phyloP scores from a whole-genome alignment of 2,113 vertebrate genomes.

The Microcebus griseorufus region DNA sequence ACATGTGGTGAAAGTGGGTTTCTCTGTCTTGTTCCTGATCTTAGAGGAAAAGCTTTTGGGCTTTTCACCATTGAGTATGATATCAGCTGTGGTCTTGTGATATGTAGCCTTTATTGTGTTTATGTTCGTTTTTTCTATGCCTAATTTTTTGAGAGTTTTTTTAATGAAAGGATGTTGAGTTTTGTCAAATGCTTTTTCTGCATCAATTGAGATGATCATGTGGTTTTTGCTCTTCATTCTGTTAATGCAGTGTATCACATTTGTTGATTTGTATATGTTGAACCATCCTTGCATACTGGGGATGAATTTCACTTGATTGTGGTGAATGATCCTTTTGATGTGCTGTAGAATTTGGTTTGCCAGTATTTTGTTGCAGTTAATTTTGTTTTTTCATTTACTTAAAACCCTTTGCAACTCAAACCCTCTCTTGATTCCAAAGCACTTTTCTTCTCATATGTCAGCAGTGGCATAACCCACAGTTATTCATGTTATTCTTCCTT shows the following conservation, averaged over 20 bases:
- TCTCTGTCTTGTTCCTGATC: not conserved
- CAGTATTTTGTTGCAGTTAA: not conserved
- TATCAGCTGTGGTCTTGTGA: not conserved
- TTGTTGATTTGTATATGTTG: not conserved
- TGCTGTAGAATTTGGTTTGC: not conserved
- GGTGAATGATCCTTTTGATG: not conserved
- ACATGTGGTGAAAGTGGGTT: not conserved
- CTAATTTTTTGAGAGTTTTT: not conserved
- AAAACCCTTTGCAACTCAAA: not conserved
- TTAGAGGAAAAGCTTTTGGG: not conserved
- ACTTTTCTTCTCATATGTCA: not conserved
- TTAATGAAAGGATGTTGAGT: not conserved
- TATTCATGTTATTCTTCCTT: not conserved
- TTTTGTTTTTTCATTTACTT: not conserved
- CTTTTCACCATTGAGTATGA: not conserved
- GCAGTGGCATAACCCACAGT: not conserved
- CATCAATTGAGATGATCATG: not conserved
- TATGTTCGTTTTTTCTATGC: not conserved
- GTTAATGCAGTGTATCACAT: not conserved
- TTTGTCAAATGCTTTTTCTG: not conserved
- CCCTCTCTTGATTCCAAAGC: not conserved
- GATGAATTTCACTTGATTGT: not conserved
- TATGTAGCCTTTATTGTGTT: not conserved
- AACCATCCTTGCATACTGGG: not conserved
- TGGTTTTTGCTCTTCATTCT: not conserved